Conservation (phyloP, 92 coral and sea anemone species). For the Pocillopora meandrina region DNA sequence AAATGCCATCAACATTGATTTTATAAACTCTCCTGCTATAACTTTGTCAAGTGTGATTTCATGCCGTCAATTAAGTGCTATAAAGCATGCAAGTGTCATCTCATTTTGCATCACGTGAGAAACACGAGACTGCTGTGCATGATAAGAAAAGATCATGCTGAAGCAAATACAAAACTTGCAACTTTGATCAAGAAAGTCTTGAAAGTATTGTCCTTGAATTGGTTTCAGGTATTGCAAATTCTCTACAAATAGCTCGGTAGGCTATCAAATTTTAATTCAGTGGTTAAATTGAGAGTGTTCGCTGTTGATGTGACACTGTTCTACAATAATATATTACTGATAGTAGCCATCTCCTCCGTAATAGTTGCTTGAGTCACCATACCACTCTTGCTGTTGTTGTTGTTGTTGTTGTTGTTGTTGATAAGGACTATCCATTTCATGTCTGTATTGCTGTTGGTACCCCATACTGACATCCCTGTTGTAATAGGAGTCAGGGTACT, state of each 20-base stretch:
- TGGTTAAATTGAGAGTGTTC: not conserved
- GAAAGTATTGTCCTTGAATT: not conserved
- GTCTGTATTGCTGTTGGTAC: slow-evolving; percentile 35
- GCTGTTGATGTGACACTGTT: not conserved
- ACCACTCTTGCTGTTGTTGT: slow-evolving; percentile 32
- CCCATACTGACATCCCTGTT: slow-evolving; percentile 24
- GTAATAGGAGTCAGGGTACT: slow-evolving; percentile 54
- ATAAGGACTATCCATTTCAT: slow-evolving; percentile 16
- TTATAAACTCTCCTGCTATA: not conserved
- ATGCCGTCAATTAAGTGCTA: not conserved
- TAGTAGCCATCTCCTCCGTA: slow-evolving; percentile 28
- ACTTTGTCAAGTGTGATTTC: not conserved
- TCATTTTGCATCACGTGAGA: not conserved
- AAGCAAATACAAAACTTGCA: not conserved
- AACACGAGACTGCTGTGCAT: not conserved
- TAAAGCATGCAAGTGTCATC: not conserved
- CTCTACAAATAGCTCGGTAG: not conserved
- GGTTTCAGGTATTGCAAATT: not conserved
- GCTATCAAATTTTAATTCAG: slow-evolving; percentile 23
- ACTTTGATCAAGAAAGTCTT: not conserved
- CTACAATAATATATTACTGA: slow-evolving; percentile 8
- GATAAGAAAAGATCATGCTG: not conserved
- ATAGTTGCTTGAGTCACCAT: slow-evolving; percentile 18
- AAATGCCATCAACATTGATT: not conserved
- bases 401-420: slow-evolving; percentile 28